Conservation (phyloP, 2,113 vertebrate genomes). For the Engraulis encrasicolus region DNA sequence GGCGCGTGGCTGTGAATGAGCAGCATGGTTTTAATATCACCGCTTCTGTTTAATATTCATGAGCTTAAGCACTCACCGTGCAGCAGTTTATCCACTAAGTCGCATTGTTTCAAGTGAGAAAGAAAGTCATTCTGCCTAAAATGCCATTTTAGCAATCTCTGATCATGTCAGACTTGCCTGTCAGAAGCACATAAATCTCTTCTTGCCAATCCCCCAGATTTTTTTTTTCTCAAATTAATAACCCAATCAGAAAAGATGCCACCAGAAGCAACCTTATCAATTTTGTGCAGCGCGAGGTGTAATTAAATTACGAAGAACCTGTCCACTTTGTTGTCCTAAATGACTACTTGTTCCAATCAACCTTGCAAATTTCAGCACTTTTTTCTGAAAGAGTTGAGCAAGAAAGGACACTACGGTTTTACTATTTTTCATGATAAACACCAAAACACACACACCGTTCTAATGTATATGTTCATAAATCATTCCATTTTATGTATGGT, state of each 20-base stretch:
- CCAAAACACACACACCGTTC: too few species aligned
- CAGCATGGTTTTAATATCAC: slow-evolving; percentile 70
- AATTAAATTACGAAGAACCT: not conserved
- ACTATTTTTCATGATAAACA: too few species aligned
- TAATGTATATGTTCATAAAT: too few species aligned
- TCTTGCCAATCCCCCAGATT: not conserved
- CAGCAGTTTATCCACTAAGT: slow-evolving; percentile 57
- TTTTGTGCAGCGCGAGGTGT: not conserved
- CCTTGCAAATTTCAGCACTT: not conserved
- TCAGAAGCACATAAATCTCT: too few species aligned
- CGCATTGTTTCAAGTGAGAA: slow-evolving; percentile 53
- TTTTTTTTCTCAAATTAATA: not conserved
- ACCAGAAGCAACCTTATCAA: not conserved
- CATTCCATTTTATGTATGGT: too few species aligned
- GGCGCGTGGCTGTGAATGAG: slow-evolving; percentile 58
- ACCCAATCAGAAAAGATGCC: not conserved
- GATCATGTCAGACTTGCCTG: not conserved
- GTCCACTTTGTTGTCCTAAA: not conserved
- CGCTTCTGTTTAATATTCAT: slow-evolving; percentile 64
- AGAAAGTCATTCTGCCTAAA: slow-evolving; percentile 36
- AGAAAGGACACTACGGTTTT: not conserved
- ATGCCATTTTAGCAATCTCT: not conserved
- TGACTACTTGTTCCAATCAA: not conserved
- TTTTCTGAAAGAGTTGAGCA: not conserved
- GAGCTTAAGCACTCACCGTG: slow-evolving; percentile 62